These are phyloP conservation scores for Nomada ferruginata DNA, from an alignment of 2,888 invertebrate genomes.

Conservation along the genomic window DNA sequence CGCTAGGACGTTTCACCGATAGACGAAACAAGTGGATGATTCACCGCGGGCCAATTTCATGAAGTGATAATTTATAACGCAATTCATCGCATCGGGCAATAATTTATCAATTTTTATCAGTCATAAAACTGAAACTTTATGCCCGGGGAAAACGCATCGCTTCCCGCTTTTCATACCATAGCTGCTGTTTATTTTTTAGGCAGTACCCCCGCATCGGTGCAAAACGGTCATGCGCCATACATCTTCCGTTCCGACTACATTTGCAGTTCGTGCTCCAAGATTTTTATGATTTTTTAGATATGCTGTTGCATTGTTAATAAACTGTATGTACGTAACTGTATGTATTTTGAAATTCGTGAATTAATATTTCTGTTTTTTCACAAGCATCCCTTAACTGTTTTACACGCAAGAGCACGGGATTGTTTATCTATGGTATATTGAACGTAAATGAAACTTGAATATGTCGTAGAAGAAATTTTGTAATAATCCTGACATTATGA, in stretches of 20 bases:
- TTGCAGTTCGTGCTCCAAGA: neutral
- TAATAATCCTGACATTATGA: too few relatives aligned
- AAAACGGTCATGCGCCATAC: constrained; percentile 1
- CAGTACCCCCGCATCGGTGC: neutral
- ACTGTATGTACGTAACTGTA: too few relatives aligned
- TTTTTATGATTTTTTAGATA: too few relatives aligned
- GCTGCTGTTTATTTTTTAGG: constrained; percentile 19
- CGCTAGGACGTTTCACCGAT: constrained; percentile 17
- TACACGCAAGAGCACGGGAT: too few relatives aligned
- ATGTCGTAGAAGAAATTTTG: too few relatives aligned
- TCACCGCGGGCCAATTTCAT: constrained; percentile 28
- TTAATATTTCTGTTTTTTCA: too few relatives aligned
- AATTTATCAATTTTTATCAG: constrained; percentile 44
- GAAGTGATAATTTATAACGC: constrained; percentile 34
- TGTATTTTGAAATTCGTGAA: too few relatives aligned
- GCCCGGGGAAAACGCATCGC: neutral
- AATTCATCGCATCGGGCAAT: neutral
- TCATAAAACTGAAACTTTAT: constrained; percentile 12
- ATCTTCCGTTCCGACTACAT: neutral
- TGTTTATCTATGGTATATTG: too few relatives aligned
- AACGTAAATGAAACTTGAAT: too few relatives aligned
- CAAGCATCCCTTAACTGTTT: too few relatives aligned
- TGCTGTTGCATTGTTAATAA: too few relatives aligned
- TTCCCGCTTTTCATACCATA: neutral
- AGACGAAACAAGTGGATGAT: constrained; percentile 11